These are phyloP conservation scores for Periophthalmodon schlosseri DNA, from an alignment of 2,113 vertebrate genomes.

Conservation along the genomic window DNA sequence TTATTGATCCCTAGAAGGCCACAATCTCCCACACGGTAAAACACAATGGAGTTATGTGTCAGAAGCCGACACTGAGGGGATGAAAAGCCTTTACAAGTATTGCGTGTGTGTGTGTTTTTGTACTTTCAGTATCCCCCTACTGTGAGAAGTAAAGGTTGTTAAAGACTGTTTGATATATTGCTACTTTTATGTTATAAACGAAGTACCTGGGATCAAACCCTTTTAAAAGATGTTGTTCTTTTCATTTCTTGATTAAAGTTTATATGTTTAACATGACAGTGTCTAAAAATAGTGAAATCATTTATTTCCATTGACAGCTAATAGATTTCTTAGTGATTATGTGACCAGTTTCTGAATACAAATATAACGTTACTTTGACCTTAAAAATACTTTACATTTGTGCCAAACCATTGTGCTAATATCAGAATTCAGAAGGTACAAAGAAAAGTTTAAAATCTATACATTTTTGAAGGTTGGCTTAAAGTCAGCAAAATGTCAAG, in stretches of 20 bases:
- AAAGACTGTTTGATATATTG: neutral
- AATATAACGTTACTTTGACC: too few relatives aligned
- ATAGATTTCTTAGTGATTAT: neutral
- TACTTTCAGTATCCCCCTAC: neutral
- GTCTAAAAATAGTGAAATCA: neutral
- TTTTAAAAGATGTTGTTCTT: neutral
- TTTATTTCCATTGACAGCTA: neutral
- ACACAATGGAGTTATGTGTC: neutral
- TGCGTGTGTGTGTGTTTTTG: neutral
- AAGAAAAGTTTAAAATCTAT: too few relatives aligned
- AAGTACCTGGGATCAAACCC: neutral
- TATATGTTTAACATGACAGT: neutral
- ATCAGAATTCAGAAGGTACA: too few relatives aligned
- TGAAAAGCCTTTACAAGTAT: neutral
- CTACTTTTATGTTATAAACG: too few relatives aligned
- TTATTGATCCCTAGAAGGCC: constrained; percentile 2
- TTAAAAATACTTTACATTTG: too few relatives aligned
- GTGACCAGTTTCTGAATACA: neutral
- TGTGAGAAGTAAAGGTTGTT: neutral
- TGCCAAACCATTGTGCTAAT: neutral
- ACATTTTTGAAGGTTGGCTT: neutral
- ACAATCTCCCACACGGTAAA: neutral
- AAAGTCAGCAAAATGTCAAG: neutral
- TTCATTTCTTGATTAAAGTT: neutral
- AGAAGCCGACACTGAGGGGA: neutral